Base-by-base conservation (phyloP, 2,888 invertebrate species). In the Branchipolynoe longqiensis region DNA sequence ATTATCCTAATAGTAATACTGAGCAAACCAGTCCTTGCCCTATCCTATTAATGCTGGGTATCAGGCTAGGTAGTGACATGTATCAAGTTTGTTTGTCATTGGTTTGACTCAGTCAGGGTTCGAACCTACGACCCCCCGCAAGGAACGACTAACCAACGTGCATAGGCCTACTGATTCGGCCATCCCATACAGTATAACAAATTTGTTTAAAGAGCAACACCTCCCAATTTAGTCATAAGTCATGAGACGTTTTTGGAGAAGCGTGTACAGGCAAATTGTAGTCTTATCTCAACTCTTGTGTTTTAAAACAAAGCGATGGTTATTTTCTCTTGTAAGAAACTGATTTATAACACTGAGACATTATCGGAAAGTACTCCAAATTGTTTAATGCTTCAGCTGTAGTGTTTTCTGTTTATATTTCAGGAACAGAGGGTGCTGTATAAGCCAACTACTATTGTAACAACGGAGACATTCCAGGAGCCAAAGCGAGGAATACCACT, bases 401-500 rank as follows among this genome's bases (percentile, higher is more conserved):
- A 2, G 38, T 0, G 82, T 73, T 78, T 85, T 81, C 87, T 88
- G 84, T 73, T 54, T 83, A n/a, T n/a, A n/a, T 87, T 91, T 48
- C 90, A 94, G 94, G 99, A 99, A 93, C 96, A 96, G 90, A 94
- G 95, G 78, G 94, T 95, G 58, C 95, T 99, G 31, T 97, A 96
- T 92, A 93, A 95, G 36, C 90, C 91, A 40, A 93, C 95, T 0
- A 90, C 90, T 0, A 88, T 90, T 6, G 94, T 95, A 62, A 94
- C 94, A 28, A 89, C 91, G 25, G 90, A 92, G 8, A 94, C 95
- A 6, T 94, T 95, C 87, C 96, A 96, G 38, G 95, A 96, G 83
- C 92, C 95, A 4, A 95, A 95, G 85, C 94, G 97, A 88, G 94
- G 95, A 58, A 95, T 97, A 4, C 97, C 98, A 0, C 93, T 96